Evolutionary conservation across 2,888 invertebrate genomes (phyloP).

Genomic region (Tillus elongatus): DNA sequence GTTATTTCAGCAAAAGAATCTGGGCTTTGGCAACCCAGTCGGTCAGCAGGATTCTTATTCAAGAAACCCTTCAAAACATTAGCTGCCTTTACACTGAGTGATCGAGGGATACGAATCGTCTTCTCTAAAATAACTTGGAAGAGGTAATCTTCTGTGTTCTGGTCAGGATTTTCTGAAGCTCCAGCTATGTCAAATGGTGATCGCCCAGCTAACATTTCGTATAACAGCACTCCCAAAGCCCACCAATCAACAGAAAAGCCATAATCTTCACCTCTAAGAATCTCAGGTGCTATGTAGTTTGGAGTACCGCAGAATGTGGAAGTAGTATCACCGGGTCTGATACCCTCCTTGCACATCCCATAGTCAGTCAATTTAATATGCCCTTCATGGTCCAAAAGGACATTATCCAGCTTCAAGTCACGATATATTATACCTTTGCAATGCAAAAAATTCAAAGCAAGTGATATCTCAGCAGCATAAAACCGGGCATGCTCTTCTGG

Average conservation of each 20-base stretch:
- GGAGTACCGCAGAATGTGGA: slow-evolving; percentile 96
- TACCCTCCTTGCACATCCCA: slow-evolving; percentile 98
- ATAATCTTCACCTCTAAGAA: slow-evolving; percentile 88
- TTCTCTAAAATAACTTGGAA: slow-evolving; percentile 97
- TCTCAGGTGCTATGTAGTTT: slow-evolving; percentile 99
- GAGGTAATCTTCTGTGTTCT: slow-evolving; percentile 97
- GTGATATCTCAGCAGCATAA: slow-evolving; percentile 98
- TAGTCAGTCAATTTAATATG: slow-evolving; percentile 99
- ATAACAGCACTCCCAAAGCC: slow-evolving; percentile 93
- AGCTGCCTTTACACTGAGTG: slow-evolving; percentile 93
- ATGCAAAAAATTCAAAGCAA: slow-evolving; percentile 96
- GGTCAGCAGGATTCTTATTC: slow-evolving; percentile 92
- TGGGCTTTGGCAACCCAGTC: slow-evolving; percentile 88
- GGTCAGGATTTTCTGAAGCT: slow-evolving; percentile 93
- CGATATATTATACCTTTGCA: slow-evolving; percentile 97
- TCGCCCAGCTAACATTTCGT: slow-evolving; percentile 97
- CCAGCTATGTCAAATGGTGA: slow-evolving; percentile 98
- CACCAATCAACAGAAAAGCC: slow-evolving; percentile 95
- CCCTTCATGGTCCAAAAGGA: slow-evolving; percentile 94
- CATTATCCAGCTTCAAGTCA: slow-evolving; percentile 94
- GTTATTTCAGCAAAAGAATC: slow-evolving; percentile 91
- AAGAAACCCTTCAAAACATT: slow-evolving; percentile 96
- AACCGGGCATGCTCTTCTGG: slow-evolving; percentile 98
- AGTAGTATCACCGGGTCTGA: slow-evolving; percentile 88
- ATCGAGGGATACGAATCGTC: slow-evolving; percentile 96